Conservation (phyloP, 2,888 invertebrate genomes). For the Alloplasta piceator region DNA sequence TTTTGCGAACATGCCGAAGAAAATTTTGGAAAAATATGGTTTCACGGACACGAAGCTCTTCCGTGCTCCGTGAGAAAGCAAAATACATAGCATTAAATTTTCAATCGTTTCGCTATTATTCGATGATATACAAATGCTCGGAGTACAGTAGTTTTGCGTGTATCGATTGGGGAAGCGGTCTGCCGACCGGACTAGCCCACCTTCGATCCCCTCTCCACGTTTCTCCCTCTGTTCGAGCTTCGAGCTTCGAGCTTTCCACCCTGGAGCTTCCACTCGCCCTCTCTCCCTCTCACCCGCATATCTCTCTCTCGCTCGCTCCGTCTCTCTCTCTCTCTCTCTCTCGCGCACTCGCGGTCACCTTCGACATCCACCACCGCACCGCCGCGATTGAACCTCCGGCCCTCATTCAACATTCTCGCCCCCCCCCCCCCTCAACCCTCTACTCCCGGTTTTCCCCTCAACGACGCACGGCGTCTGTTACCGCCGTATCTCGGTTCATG, state of each 20-base stretch:
- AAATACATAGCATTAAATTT: background rate
- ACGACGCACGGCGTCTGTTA: conserved; percentile 68
- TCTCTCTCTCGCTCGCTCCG: too few species aligned
- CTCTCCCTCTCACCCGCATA: conserved; percentile 60
- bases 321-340: conserved; percentile 23
- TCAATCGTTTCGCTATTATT: background rate
- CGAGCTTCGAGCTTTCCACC: background rate
- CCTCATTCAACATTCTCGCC: conserved; percentile 78
- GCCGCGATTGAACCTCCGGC: conserved; percentile 65
- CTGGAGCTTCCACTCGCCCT: conserved; percentile 40
- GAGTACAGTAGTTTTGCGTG: conserved; percentile 68
- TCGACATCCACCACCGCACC: conserved; percentile 23
- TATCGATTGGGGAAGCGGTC: conserved; percentile 82
- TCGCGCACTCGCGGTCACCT: too few species aligned
- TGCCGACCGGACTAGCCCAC: conserved; percentile 81
- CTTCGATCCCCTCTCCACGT: conserved; percentile 74
- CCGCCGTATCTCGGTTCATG: conserved; percentile 57
- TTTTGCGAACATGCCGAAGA: too few species aligned
- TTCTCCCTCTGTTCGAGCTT: conserved; percentile 51
- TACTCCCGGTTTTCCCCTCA: conserved; percentile 27
- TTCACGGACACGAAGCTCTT: too few species aligned
- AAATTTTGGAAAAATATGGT: too few species aligned
- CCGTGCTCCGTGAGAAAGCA: too few species aligned
- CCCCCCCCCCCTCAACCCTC: conserved; percentile 50
- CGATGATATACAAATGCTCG: background rate